Base-by-base conservation (phyloP, 2,888 invertebrate genomes). In the Rhagonycha fulva region DNA sequence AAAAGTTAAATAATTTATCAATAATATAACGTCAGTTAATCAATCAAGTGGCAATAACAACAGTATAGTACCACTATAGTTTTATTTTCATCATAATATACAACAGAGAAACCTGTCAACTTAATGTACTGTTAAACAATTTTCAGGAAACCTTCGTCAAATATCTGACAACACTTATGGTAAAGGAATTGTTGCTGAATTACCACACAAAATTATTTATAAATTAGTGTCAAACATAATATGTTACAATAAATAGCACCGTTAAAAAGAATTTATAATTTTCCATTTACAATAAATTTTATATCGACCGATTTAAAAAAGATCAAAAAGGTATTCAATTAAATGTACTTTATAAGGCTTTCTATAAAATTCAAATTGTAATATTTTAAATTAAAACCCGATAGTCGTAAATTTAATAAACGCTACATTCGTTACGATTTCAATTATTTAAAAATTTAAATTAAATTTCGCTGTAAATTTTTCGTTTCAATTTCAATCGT, bases 111-210 rank as follows among this genome's bases (percentile, higher is more conserved):
- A 66, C 23, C 24, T 66, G 63, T 66, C 63, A 66, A 66, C 63
- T 26, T 66, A 66, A 66, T 66, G 63, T 66, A 66, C 63, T 66
- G 63, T 23, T 66, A 66, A 66, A 66, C 63, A 66, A 66, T 66
- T 66, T 66, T 66, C 23, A 24, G 63, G 24, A 24, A 66, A 66
- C 63, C 63, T 66, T 66, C 63, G 63, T 66, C 24, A 66, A 66
- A 66, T 24, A 66, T 66, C 63, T 66, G 63, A 23, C 63, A 66
- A 66, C 63, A 66, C 24, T 26, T 66, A 66, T 24, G 24, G 26
- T 66, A 66, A 63, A 66, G 47, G 47, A 47, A 47, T 47, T 47
- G 47, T 47, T 47, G 47, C 47, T n/a, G 47, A 47, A 47, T 47
- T 47, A 47, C 47, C 47, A 47, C 12, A 47, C 47, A 47, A 47